Evolutionary conservation across 92 coral and sea anemone species (phyloP), one percentile per base, ranked within the genome.

Genomic region (Bergia puertoricense): DNA sequence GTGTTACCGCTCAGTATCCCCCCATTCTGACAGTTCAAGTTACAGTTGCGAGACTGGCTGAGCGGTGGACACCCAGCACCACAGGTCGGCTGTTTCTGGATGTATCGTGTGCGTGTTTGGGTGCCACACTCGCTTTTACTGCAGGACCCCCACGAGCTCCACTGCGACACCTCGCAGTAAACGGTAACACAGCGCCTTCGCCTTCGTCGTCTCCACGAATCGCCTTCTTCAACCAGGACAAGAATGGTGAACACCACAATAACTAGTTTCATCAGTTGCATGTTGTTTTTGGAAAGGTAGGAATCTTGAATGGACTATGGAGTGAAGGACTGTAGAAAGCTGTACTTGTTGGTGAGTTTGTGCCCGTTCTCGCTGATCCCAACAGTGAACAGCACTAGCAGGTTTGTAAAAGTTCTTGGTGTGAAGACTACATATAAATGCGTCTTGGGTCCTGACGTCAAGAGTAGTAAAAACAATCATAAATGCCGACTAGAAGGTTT

Each of bases 211-310:
- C 15, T 8, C 15, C 57, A 72, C 7, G 39, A 38, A 10, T 72
- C 42, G 39, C 42, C 42, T 37, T 72, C 41, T 15, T 72, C 41
- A 16, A 36, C 76, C 76, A 72, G 76, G 15, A 72, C 40, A 36
- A 72, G 43, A 30, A 72, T 43, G n/a, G n/a, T 43, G 4, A 72
- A 36, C 39, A 72, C 42, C 76, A 72, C 41, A 18, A 72, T 42
- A 72, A 37, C 76, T 36, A 36, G 76, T 72, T 72, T 72, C 76
- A 72, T 6, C 76, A 72, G 43, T 43, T 72, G 76, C 76, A 72
- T 62, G 23, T 62, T 72, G 76, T 30, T 43, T 72, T 36, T 8
- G 40, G 13, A 6, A 0, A 16, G 23, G 68, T 23, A 16, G 3
- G 68, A 62, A 62, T 2, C 23, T 62, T 0, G 11, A 62, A 62